These are phyloP conservation scores for Nezara viridula DNA, from an alignment of 2,888 invertebrate species.

Conservation along the genomic window DNA sequence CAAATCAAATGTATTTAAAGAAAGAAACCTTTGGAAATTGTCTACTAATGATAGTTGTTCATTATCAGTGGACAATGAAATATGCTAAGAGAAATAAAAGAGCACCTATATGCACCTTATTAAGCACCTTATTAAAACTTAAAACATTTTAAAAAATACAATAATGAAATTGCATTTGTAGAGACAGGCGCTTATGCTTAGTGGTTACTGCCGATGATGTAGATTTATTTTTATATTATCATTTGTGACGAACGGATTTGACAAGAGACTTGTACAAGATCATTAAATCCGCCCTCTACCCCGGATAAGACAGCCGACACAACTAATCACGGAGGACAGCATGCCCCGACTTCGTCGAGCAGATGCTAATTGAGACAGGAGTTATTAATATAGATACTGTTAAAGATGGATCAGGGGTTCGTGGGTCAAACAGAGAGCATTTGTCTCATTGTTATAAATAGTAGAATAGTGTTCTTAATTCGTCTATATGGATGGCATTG, in stretches of 20 bases:
- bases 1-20: too few species aligned
- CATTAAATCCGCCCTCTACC: neutral
- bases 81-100: too few species aligned
- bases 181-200: too few species aligned
- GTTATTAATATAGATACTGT: slow-evolving; percentile 37
- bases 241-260: neutral
- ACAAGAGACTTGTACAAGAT: neutral
- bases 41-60: too few species aligned
- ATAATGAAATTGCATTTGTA: too few species aligned
- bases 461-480: neutral
- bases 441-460: slow-evolving; percentile 46
- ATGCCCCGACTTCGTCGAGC: neutral
- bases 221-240: too few species aligned
- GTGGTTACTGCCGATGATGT: too few species aligned
- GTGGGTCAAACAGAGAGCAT: slow-evolving; percentile 11
- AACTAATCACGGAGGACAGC: neutral
- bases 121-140: too few species aligned
- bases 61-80: too few species aligned
- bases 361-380: slow-evolving; percentile 44
- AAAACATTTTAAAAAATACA: too few species aligned
- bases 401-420: slow-evolving; percentile 42
- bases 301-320: neutral
- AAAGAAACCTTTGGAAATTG: too few species aligned
- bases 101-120: too few species aligned
- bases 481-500: neutral